phyloP scores from a whole-genome alignment of 2,797 vertebrate species.

The Sebastes trivittatus region DNA sequence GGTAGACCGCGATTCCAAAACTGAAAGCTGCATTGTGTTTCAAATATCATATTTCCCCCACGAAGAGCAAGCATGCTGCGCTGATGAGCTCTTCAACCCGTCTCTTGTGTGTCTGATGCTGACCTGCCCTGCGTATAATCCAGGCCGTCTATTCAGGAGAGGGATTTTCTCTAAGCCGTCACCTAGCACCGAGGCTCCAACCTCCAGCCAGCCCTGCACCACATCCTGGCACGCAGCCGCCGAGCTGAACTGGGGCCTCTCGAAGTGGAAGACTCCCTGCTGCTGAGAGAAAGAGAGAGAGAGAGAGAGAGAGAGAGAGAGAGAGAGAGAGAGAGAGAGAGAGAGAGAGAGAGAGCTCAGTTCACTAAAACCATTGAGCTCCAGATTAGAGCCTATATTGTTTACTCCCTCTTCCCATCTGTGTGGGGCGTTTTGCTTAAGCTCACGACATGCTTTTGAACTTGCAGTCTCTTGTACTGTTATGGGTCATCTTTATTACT shows the following conservation, averaged over 20 bases:
- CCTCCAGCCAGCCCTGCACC: slow-evolving; percentile 48
- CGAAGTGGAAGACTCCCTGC: slow-evolving; percentile 52
- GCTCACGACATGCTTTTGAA: background rate
- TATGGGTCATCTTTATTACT: background rate
- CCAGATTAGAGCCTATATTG: slow-evolving; percentile 34
- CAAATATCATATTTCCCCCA: slow-evolving; percentile 34
- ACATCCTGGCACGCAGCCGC: slow-evolving; percentile 63
- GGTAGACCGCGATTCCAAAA: background rate
- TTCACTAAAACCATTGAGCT: slow-evolving; percentile 46
- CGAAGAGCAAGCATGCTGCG: background rate
- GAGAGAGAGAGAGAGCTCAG: slow-evolving; percentile 15
- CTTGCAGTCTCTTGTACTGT: background rate
- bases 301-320: slow-evolving; percentile 22
- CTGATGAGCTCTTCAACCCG: slow-evolving; percentile 28
- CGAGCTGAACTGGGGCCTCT: slow-evolving; percentile 45
- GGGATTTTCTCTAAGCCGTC: slow-evolving; percentile 76
- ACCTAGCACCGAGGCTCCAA: slow-evolving; percentile 59
- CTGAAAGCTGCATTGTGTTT: slow-evolving; percentile 14
- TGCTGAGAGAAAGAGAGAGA: slow-evolving; percentile 40
- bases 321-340: background rate
- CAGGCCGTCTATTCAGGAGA: slow-evolving; percentile 65
- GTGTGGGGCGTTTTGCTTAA: background rate
- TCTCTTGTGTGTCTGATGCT: slow-evolving; percentile 18
- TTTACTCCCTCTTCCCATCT: slow-evolving; percentile 31
- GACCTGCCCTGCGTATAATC: slow-evolving; percentile 64